phyloP scores from a whole-genome alignment of 1,140 invertebrate species.

The Ceratina australensis region DNA sequence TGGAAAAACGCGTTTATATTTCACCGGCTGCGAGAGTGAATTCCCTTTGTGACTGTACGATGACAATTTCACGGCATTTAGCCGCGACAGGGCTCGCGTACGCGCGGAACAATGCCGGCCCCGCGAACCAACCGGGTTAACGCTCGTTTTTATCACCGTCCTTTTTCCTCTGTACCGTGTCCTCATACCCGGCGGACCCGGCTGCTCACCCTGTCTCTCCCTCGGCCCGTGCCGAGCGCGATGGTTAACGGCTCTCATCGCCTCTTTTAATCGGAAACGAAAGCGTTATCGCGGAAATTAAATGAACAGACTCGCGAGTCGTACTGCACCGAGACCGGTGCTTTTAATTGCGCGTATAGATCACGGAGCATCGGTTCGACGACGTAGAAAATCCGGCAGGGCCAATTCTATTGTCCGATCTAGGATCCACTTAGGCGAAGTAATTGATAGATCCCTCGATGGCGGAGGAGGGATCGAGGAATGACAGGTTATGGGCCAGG shows the following conservation, averaged over 20 bases:
- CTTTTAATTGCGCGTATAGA: constrained; percentile 65
- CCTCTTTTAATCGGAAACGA: constrained; percentile 75
- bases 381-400: constrained; percentile 39
- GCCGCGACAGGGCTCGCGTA: constrained; percentile 68
- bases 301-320: constrained; percentile 68
- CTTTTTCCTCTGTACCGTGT: constrained; percentile 7
- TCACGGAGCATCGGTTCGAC: constrained; percentile 5
- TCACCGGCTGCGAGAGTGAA: constrained; percentile 71
- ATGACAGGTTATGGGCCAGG: constrained; percentile 69
- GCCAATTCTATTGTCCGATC: constrained; percentile 72
- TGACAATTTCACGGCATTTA: constrained; percentile 79
- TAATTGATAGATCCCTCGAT: constrained; percentile 71
- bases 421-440: constrained; percentile 69
- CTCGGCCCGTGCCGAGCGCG: constrained; percentile 38
- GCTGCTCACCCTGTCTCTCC: constrained; percentile 24
- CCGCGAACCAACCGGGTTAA: constrained; percentile 44
- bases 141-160: constrained; percentile 53
- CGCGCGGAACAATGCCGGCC: constrained; percentile 71
- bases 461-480: constrained; percentile 66
- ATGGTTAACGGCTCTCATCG: constrained; percentile 49
- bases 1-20: constrained; percentile 74
- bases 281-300: constrained; percentile 78
- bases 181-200: not conserved
- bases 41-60: constrained; percentile 77
- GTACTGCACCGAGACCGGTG: not conserved